Base-by-base conservation (phyloP, 2,888 invertebrate species). In the Athetis lepigone region DNA sequence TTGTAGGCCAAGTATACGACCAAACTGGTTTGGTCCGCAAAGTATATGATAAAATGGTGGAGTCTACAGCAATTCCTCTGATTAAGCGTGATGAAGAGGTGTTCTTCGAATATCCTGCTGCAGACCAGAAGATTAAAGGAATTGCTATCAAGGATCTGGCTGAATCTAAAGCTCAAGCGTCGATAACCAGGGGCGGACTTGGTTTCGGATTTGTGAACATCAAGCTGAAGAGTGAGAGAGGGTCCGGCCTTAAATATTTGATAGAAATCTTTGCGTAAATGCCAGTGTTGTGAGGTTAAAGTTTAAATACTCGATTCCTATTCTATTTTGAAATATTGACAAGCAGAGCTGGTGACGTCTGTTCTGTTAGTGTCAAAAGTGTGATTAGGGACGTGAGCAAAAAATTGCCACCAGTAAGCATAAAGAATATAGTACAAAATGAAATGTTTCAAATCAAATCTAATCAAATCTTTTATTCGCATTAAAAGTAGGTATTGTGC, bases 191-290 rank as follows among this genome's bases (percentile, higher is more conserved):
- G 4, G 93, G 93, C 0, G 93, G 93, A 0, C 69, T 92, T 0
- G 91, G 91, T 0, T 88, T 88, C 33, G 76, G 84, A 19, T 89
- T 85, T 29, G 93, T 89, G 1, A 85, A 86, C 8, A 89, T 93
- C 4, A 90, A 91, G 23, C 52, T 94, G 45, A 92, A 90, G 58
- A 92, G 93, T 64, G 90, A 89, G 74, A 75, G 91, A 8, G 90
- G 90, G 0, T 87, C 88, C 0, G 91, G 92, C 0, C 85, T 86
- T 13, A 89, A 83, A 27, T 93, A 75, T 66, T 56, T 85, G 0
- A 85, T 94, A 18, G 91, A 90, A 77, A 83, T 93, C 7, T 94
- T 36, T 39, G 79, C 76, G 8, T 79, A 50, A 68, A 64, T 42
- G 33, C 59, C 51, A 43, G 55, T 23, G 19, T 8, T 62, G 37